Base-by-base conservation (phyloP, 2,113 vertebrate genomes). In the Gambusia holbrooki region DNA sequence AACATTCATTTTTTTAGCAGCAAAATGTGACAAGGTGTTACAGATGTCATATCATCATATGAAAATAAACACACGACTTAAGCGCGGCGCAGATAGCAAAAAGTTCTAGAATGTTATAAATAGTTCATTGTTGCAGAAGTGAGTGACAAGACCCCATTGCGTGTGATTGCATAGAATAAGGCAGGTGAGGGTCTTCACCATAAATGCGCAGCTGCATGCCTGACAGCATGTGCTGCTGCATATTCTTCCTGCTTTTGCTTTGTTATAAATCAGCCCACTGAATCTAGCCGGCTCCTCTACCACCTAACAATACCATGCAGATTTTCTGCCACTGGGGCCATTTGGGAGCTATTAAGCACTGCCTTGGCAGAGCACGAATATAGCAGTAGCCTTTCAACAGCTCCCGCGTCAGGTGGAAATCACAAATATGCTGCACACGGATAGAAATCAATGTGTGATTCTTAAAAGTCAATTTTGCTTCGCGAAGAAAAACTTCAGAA, bases 331-430 rank as follows among this genome's bases (percentile, higher is more conserved):
- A 77, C 32, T 42, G 74, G 78, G 22, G 79, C 73, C 65, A 64
- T 87, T 88, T 81, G 84, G 83, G 77, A 87, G 83, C 83, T 84
- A 82, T 86, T 83, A 90, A 83, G 71, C 74, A 71, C 69, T 13
- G 69, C 33, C 67, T 84, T 76, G 74, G 60, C 86, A 80, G 77
- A 75, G 84, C 14, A 80, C 35, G 62, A 72, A 76, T 66, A 80
- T 71, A 74, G 81, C 81, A 77, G 73, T 62, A 35, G 75, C 64
- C 70, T 79, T 80, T 86, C 81, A 81, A 66, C 17, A 61, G 74
- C 79, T 83, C 62, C 73, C 13, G 48, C 66, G 72, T 82, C 81
- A 85, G 80, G 76, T 71, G 73, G 71, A 86, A 72, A 79, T 82
- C 27, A 25, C 62, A 84, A 63, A 73, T 65, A 76, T 72, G n/a